A percentile compares a stretch with the other conserved stretches of the same genome.
Conservation (phyloP, 2,797 vertebrate species). For the Crenichthys baileyi region DNA sequence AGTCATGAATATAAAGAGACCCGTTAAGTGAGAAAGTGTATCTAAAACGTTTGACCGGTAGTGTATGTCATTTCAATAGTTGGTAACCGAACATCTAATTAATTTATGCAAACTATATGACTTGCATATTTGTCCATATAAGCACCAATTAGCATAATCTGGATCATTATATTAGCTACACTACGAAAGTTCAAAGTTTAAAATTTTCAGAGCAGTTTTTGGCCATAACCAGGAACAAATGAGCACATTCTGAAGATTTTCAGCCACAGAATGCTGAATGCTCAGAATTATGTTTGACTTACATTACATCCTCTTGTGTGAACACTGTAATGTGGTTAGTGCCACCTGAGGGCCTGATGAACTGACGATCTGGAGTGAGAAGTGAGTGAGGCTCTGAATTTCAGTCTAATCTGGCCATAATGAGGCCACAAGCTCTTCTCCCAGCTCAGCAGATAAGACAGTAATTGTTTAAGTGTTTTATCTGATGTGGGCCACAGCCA, state of each 20-base stretch:
- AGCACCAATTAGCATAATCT: background rate
- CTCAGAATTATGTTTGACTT: constrained; percentile 19
- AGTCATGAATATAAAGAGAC: too few relatives aligned
- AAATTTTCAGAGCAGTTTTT: background rate
- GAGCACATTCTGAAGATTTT: constrained; percentile 9
- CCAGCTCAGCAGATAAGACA: constrained; percentile 78
- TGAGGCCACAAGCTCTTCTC: constrained; percentile 75
- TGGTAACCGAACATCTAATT: background rate
- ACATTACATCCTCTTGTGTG: constrained; percentile 41
- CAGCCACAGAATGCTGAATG: background rate
- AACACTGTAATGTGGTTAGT: constrained; percentile 65
- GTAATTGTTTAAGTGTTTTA: constrained; percentile 83
- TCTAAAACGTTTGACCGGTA: too few relatives aligned
- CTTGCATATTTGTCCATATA: background rate
- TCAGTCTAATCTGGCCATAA: constrained; percentile 79
- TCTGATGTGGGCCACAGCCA: constrained; percentile 73
- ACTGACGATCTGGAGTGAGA: constrained; percentile 51
- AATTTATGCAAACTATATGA: background rate
- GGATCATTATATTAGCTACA: background rate
- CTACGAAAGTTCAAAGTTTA: background rate
- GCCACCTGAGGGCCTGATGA: constrained; percentile 64
- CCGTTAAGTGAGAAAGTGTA: too few relatives aligned
- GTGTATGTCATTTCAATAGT: background rate
- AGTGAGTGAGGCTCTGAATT: constrained; percentile 57
- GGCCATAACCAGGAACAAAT: background rate